Evolutionary conservation across 2,888 invertebrate species (phyloP).

Genomic region (Pseudolycoriella hygida): DNA sequence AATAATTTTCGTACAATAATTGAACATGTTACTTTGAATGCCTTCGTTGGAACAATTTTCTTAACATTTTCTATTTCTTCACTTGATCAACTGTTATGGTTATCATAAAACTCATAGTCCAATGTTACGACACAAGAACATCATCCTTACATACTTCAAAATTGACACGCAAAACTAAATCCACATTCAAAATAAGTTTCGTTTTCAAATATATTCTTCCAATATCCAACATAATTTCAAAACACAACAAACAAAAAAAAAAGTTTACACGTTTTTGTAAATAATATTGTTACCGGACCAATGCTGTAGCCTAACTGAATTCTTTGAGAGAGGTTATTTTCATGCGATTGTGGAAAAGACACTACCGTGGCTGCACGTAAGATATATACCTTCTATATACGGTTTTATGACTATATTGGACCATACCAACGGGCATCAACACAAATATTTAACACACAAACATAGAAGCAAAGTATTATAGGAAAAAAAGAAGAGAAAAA

Average conservation of each 20-base stretch:
- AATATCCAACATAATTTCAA: too few relatives aligned
- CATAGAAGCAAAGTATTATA: neutral
- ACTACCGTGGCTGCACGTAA: conserved; percentile 4
- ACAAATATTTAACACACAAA: neutral
- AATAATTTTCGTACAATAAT: neutral
- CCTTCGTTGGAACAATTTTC: too few relatives aligned
- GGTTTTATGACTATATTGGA: too few relatives aligned
- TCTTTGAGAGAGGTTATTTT: conserved; percentile 5
- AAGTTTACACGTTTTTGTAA: conserved; percentile 3
- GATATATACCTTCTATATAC: too few relatives aligned
- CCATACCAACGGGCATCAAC: too few relatives aligned
- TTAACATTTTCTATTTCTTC: neutral
- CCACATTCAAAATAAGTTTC: too few relatives aligned
- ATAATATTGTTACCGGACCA: conserved; percentile 28
- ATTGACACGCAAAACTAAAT: too few relatives aligned
- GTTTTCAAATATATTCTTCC: too few relatives aligned
- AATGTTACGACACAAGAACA: too few relatives aligned
- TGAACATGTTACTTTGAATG: neutral
- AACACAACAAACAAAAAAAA: neutral
- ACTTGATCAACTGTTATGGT: too few relatives aligned
- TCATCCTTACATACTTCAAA: too few relatives aligned
- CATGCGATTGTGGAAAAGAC: conserved; percentile 1
- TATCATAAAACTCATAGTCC: too few relatives aligned
- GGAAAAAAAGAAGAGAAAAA: neutral
- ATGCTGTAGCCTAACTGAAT: conserved; percentile 29